Evolutionary conservation across 2,113 vertebrate species (phyloP).

Genomic region (Hippopotamus amphibius): DNA sequence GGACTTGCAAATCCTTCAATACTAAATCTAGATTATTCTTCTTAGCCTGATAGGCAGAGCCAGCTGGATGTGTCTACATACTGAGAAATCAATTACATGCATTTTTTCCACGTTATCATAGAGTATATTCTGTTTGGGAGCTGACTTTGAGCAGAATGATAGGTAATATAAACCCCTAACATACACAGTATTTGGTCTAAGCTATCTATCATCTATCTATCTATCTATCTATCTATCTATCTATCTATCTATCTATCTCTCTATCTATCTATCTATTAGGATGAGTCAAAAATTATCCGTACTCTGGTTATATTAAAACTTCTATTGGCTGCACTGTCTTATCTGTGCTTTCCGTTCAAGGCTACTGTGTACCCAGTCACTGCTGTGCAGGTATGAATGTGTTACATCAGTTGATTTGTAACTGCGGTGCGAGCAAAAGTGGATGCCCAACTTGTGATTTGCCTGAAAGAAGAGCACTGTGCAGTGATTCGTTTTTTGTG

Average conservation of each 20-base stretch:
- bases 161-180: conserved; percentile 12
- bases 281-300: no score
- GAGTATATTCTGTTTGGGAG: not conserved
- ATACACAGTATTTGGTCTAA: not conserved
- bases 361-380: no score
- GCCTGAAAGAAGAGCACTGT: no score
- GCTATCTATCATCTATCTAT: not conserved
- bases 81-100: not conserved
- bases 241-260: not conserved
- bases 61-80: not conserved
- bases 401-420: no score
- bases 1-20: conserved; percentile 7
- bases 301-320: no score
- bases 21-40: not conserved
- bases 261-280: not conserved
- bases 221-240: not conserved
- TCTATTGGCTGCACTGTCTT: no score
- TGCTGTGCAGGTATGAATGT: no score
- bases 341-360: no score
- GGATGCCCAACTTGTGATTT: no score
- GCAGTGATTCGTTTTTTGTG: no score
- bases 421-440: no score
- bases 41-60: not conserved
- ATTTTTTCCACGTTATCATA: not conserved
- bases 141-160: not conserved